Evolutionary conservation across 1,140 invertebrate species (phyloP), one percentile per base, ranked within the genome.

Genomic region (Andrena cerasifolii): DNA sequence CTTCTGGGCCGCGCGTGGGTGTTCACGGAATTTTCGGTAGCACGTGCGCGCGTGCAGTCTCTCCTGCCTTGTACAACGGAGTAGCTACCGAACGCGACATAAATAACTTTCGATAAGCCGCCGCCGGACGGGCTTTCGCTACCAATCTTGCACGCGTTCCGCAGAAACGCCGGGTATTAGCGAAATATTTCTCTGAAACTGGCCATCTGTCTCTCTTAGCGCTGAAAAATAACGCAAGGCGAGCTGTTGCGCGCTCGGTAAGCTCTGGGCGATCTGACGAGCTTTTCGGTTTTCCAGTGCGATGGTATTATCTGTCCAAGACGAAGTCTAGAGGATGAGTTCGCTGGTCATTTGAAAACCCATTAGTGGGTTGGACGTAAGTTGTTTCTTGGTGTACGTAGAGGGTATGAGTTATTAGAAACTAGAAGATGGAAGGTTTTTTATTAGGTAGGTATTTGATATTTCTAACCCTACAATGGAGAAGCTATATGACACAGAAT

Each of bases 61-160:
- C 80, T 65, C 79, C 80, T 65, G 79, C n/a, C n/a, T n/a, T 83
- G 77, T 78, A 80, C 82, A 40, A 67, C 82, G 54, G 51, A 80
- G 72, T 78, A 79, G 80, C 79, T 77, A 82, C 79, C 74, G 83
- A 80, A 67, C 80, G 81, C 78, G 79, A 86, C 85, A 85, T 89
- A 89, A 89, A 89, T 87, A 88, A 88, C 86, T 85, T 88, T 88
- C 87, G 86, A 87, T 89, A 89, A 89, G 82, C 85, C 79, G 4
- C 78, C 72, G 49, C 73, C 82, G 80, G 82, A 88, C 78, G 87
- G 65, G 71, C 82, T 87, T 80, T 82, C 73, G 87, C 82, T 86
- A 88, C 80, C 80, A 86, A 80, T 72, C 78, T 79, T 76, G 82
- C 75, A 78, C 33, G 45, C 65, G 67, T 68, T 77, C 66, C 47